Base-by-base conservation (phyloP, 2,888 invertebrate genomes). In the Zygogramma bicolorata region DNA sequence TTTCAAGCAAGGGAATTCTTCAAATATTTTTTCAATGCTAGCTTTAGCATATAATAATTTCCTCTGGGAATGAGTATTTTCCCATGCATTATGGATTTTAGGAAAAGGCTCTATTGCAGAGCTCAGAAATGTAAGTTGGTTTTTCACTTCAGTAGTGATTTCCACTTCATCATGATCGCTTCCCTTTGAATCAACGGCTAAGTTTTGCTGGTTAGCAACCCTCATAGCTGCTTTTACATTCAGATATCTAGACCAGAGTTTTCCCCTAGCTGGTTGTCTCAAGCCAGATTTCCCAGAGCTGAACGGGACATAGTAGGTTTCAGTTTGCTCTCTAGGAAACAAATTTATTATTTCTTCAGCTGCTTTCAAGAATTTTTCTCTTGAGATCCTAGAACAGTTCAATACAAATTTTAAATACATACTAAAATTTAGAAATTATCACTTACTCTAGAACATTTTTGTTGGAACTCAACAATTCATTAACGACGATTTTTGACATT, bases 171-270 rank as follows among this genome's bases (percentile, higher is more conserved):
- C n/a, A n/a, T n/a, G n/a, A n/a, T n/a, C n/a, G n/a, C n/a, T n/a
- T n/a, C n/a, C n/a, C n/a, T n/a, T n/a, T n/a, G n/a, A n/a, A n/a
- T n/a, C n/a, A n/a, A n/a, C n/a, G n/a, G n/a, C n/a, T n/a, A n/a
- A n/a, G n/a, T n/a, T n/a, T n/a, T n/a, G n/a, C n/a, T n/a, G n/a
- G n/a, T 63, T 63, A 3, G 63, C 42, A 5, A 42, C 15, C 20
- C 40, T 1, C 20, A 63, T 5, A 3, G 63, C 63, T 42, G 63
- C 63, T 22, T 40, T 38, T 2, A 63, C 42, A 63, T 63, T 63
- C 2, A 63, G 27, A 29, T 63, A 63, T 10, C 42, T n/a, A 27
- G 63, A 63, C 63, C 63, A 63, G n/a, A 63, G 63, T 63, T 63
- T 63, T 13, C 63, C 63, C 13, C 20, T 42, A 5, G 63, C 63